Base-by-base conservation (phyloP, 2,888 invertebrate species). In the Agonopterix subpropinquella region DNA sequence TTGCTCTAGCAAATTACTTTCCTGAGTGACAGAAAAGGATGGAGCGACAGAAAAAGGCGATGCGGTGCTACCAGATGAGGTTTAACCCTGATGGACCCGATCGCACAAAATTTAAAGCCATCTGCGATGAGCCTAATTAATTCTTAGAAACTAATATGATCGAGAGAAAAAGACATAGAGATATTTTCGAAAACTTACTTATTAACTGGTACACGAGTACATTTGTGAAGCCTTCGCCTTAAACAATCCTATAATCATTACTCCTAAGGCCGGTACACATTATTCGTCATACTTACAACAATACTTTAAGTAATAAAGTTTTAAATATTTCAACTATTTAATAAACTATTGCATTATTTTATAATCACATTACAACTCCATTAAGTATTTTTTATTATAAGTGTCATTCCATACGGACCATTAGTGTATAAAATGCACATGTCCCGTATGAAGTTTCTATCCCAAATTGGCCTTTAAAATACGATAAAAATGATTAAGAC, bases 191-290 rank as follows among this genome's bases (percentile, higher is more conserved):
- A 85, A 86, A 80, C 59, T 83, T 85, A 84, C 53, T 28, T 53
- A 46, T 69, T 77, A 81, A 56, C 70, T 76, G 74, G 76, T 80
- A 80, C 76, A 73, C 68, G 69, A 73, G 68, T 76, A 77, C 68
- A 76, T 69, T 72, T 73, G 67, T 75, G 73, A 81, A 85, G 83
- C 82, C 75, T 64, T 68, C 67, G 70, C 73, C 73, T 68, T 73
- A 68, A 73, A 79, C 75, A 71, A 65, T 65, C 72, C 77, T 83
- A 28, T 28, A 64, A 50, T 60, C 72, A 70, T 79, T 80, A 83
- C 73, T 73, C 67, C 86, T 87, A 87, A 86, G 87, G 87, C 87
- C 87, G 87, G 87, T 81, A 86, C 77, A 77, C 50, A 63, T 68
- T 77, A 68, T 71, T 77, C 71, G 56, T 75, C 73, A 67, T 69